Base-by-base conservation (phyloP, 1,140 invertebrate species). In the Zaprionus taronus region DNA sequence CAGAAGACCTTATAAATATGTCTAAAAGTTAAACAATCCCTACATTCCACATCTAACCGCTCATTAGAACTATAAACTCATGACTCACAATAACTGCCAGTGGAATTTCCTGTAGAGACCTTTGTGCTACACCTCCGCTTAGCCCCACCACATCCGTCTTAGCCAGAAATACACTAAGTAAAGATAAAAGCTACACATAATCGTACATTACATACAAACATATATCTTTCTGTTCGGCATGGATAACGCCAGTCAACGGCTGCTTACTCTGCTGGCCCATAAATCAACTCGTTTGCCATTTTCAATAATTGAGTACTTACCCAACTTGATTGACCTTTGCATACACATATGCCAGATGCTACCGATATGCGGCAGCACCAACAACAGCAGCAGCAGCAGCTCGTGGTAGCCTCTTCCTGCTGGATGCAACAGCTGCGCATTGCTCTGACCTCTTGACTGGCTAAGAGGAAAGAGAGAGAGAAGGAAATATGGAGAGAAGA, bases 271-370 rank as follows among this genome's bases (percentile, higher is more conserved):
- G n/a, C 41, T 47, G 41, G 47, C 24, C 22, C 62, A 56, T 64
- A 69, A 69, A 65, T 81, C 80, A 82, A 38, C 15, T 26, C 0
- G 14, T 31, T 49, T 53, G 14, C 44, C 20, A 77, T 65, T 65
- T 41, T 26, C 22, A n/a, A 36, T 51, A 51, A 51, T 51, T 53
- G 49, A 64, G 47, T 64, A 24, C 22, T 53, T 31, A 15, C 28
- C 28, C 28, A 62, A 64, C 41, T 51, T 55, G 41, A 7, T 26
- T 83, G 72, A 80, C 81, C 81, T 83, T 80, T 80, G 24, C 80
- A 58, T 61, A 79, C 53, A 74, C 80, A 82, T 63, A 63, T 44
- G 65, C 60, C 69, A 79, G 51, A 66, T 69, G 72, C 28, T 51
- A 41, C 41, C 20, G 24, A 24, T 47, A 34, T n/a, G 31, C 17